Evolutionary conservation across 2,113 vertebrate species (phyloP), one percentile per base, ranked within the genome.

Genomic region (Pyrgilauda ruficollis): DNA sequence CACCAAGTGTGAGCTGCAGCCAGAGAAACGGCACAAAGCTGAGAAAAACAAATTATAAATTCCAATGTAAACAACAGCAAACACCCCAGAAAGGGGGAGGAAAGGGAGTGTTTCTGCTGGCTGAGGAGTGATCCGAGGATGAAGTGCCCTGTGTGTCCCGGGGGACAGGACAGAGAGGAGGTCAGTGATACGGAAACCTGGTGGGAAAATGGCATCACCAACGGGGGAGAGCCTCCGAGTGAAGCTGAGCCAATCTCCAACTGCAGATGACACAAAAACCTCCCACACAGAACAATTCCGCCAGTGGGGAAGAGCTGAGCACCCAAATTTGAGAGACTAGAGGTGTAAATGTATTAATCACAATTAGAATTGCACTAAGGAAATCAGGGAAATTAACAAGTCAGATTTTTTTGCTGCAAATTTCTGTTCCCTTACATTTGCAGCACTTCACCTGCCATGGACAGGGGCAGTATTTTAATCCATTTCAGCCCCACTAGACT

Each of bases 391-490:
- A 69, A 79, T 66, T 2, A 55, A 41, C 6, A 91, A 58, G 5
- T 56, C 13, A 0, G 5, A 1, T 1, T 68, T 49, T 46, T 43
- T 28, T 23, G 2, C 44, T 43, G 20, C 35, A 46, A 50, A 50
- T 27, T 76, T 78, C 13, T 75, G 50, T 16, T 77, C 10, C 13
- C 10, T 74, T 27, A 2, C 15, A 41, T 49, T 52, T 30, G 44
- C 9, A 31, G 35, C 23, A 41, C 12, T 59, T 68, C 31, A 76
- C 11, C 26, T 56, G 30, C 31, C 37, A 13, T 0, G 20, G 44
- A 64, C 13, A 70, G 8, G 5, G 24, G 26, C 3, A 15, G 18
- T 11, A 24, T 35, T 79, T 83, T 39, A 73, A 76, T 10, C 19
- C 35, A 44, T 18, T 56, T 49, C 82, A 76, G 35, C 6, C n/a